Percentiles rank a stretch among this genome's conserved stretches.
Evolutionary conservation across 2,888 invertebrate species (phyloP).

Genomic region (Eilema caniola): DNA sequence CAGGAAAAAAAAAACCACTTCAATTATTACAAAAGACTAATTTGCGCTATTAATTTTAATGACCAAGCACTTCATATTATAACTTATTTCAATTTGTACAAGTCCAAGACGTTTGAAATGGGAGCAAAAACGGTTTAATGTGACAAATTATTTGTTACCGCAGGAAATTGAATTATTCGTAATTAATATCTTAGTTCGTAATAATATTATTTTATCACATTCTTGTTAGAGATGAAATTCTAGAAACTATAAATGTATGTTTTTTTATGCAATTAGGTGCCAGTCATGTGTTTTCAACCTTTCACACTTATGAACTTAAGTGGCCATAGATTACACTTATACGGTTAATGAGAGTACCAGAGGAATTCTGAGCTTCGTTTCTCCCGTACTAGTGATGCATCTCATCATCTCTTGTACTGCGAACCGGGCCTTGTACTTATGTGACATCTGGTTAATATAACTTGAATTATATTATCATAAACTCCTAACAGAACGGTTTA

Average conservation of each 20-base stretch:
- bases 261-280: background rate
- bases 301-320: too few species aligned
- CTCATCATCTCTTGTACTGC: background rate
- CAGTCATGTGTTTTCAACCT: too few species aligned
- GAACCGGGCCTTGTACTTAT: background rate
- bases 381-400: background rate
- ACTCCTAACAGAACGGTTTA: background rate
- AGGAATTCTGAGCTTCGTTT: background rate
- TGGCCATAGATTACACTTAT: too few species aligned
- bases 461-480: background rate
- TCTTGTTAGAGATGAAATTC: background rate
- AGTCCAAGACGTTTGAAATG: conserved; percentile 22
- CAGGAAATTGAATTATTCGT: conserved; percentile 17
- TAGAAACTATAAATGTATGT: background rate
- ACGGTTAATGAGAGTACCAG: background rate
- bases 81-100: conserved; percentile 22
- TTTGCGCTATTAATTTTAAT: conserved; percentile 15
- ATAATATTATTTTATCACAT: background rate
- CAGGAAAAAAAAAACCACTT: too few species aligned
- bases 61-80: conserved; percentile 9
- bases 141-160: conserved; percentile 34
- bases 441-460: background rate
- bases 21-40: background rate
- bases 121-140: conserved; percentile 24
- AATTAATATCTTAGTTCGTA: conserved; percentile 24